These are phyloP conservation scores for Andricus quercusramuli DNA, from an alignment of 2,888 invertebrate species.

Conservation along the genomic window DNA sequence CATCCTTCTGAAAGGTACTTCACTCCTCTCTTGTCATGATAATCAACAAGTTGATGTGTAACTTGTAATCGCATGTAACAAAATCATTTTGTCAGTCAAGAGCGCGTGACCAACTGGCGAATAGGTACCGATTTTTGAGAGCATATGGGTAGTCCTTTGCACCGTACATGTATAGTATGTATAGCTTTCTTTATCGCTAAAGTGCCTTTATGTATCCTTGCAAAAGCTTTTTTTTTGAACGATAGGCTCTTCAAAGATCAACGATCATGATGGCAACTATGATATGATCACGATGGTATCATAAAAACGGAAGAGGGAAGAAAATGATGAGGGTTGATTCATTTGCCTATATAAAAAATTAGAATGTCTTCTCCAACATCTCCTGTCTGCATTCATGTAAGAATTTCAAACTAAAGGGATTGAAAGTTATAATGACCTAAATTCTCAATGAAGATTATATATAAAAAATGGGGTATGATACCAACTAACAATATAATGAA, in stretches of 20 bases:
- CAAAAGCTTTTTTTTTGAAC: conserved; percentile 52
- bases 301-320: background rate
- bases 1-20: conserved; percentile 34
- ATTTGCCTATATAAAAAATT: background rate
- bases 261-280: conserved; percentile 49
- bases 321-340: background rate
- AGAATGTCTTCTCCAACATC: background rate
- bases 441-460: too few relatives aligned
- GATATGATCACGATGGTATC: conserved; percentile 23
- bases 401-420: too few relatives aligned
- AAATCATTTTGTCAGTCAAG: conserved; percentile 60
- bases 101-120: conserved; percentile 69
- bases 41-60: conserved; percentile 61
- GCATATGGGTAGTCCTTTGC: conserved; percentile 59
- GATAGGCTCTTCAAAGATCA: conserved; percentile 61
- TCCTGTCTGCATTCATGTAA: too few relatives aligned
- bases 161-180: conserved; percentile 29
- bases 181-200: conserved; percentile 47
- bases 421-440: background rate
- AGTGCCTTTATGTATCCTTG: conserved; percentile 53
- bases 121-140: conserved; percentile 53
- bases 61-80: conserved; percentile 61
- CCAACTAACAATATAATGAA: background rate
- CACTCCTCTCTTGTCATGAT: conserved; percentile 43
- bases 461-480: too few relatives aligned